Evolutionary conservation across 2,113 vertebrate genomes (phyloP).

Genomic region (Antechinus flavipes): DNA sequence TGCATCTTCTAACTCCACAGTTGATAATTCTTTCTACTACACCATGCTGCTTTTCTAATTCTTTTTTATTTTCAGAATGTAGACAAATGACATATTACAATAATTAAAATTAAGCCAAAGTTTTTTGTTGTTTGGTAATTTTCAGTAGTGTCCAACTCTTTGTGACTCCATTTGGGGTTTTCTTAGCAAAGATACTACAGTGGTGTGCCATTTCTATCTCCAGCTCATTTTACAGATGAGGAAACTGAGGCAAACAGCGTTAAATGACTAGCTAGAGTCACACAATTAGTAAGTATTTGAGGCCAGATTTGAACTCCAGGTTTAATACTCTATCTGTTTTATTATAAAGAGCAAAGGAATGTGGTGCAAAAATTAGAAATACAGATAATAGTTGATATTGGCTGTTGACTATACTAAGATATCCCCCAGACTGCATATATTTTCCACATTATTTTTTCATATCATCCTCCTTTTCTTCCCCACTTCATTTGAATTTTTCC

Average conservation of each 20-base stretch:
- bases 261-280: not conserved
- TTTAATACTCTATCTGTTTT: not conserved
- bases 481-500: not conserved
- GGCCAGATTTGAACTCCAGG: not conserved
- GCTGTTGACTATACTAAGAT: not conserved
- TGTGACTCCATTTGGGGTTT: too few species aligned
- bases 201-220: not conserved
- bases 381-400: not conserved
- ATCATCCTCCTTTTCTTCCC: not conserved
- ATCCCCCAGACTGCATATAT: not conserved
- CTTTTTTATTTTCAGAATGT: not conserved
- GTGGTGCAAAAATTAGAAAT: not conserved
- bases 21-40: not conserved
- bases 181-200: not conserved
- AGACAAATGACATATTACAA: not conserved
- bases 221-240: not conserved
- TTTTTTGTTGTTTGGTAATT: too few species aligned
- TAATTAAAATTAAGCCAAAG: not conserved
- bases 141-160: too few species aligned
- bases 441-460: not conserved
- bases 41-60: not conserved
- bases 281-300: not conserved
- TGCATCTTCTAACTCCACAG: not conserved
- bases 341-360: not conserved
- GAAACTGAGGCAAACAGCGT: too few species aligned